Base-by-base conservation (phyloP, 30 jellyfish, hydroid and myxozoan species). In the Cassiopea xamachana region DNA sequence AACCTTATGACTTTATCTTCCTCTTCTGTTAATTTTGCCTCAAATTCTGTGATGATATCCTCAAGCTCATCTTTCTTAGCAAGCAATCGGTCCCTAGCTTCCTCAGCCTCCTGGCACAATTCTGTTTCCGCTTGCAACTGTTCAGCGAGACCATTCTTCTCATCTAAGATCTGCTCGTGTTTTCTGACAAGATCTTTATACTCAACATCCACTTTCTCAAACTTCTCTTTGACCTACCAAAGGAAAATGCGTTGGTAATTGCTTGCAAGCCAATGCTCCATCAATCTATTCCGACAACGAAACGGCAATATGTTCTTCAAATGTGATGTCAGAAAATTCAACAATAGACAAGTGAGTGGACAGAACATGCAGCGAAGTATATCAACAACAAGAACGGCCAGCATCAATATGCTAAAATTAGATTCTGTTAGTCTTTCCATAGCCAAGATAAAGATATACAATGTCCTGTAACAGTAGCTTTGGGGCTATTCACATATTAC, bases 61-160 rank as follows among this genome's bases (percentile, higher is more conserved):
- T 97, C 99, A 27, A 93, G 90, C 87, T 97, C 99, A 12, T 64
- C 91, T 92, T 93, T 97, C 78, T 96, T 97, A 7, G 88, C 89
- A 7, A 69, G 45, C 78, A 97, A 72, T 16, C 98, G 91, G 51
- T 91, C 94, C 69, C 97, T 71, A 17, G 97, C 96, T 79, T 97
- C 99, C 75, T 97, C 99, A 4, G 98, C 98, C 70, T 97, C 99
- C 83, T 93, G 98, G 77, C 98, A 93, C 76, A 97, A 83, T 90
- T 97, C 99, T 27, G 92, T 94, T 77, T 97, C 99, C 48, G 98
- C 98, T 73, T 94, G 98, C 73, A 97, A 83, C 74, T 93, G 98
- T 62, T 94, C 99, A 17, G 98, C 98, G 16, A 97, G 82, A 1
- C 73, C 61, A 84, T 94, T 94, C 82, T 93, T 97, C 90, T 97